Base-by-base conservation (phyloP, 2,797 vertebrate genomes). In the Anguilla megastoma region DNA sequence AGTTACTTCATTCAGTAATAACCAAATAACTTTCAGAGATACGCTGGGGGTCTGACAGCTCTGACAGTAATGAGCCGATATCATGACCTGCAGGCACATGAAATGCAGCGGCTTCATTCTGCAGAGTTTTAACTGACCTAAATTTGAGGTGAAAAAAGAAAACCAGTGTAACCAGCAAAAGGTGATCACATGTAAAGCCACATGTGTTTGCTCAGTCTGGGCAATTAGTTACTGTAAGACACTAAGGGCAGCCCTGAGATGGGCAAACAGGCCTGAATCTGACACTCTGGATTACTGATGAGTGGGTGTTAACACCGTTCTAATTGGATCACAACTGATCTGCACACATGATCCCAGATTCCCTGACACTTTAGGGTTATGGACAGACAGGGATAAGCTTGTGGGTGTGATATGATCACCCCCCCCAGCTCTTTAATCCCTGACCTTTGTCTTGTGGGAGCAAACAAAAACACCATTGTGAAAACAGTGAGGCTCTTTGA, bases 281-380 rank as follows among this genome's bases (percentile, higher is more conserved):
- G 85, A 83, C 45, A 60, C 85, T 87, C 10, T 30, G 58, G 74
- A 54, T 84, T 30, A 85, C 50, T 66, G 30, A 21, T 3, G 56
- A 85, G 54, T 85, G 85, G 27, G 58, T 69, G n/a, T 86, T 69
- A 86, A 41, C 85, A 36, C 36, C 45, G 7, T 86, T 10, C 63
- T 86, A 86, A 86, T 71, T 86, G 63, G 85, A 86, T 71, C 85
- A 74, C 63, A 71, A 50, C 60, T 86, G 85, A 86, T 63, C 27
- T 36, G 21, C 16, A 69, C 0, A n/a, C 24, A 86, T 66, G 85
- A 69, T 80, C 33, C 41, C 52, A 5, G 30, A 76, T 86, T 30
- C n/a, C 36, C 36, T 50, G 8, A 58, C 33, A 30, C 56, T 79
- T 84, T 18, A 0, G 58, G 36, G 84, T 7, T 14, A 63, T 56